A percentile compares a stretch with the other conserved stretches of the same genome.
Evolutionary conservation across 2,797 vertebrate species (phyloP).

Genomic region (Enteromius afrohamiltoni): DNA sequence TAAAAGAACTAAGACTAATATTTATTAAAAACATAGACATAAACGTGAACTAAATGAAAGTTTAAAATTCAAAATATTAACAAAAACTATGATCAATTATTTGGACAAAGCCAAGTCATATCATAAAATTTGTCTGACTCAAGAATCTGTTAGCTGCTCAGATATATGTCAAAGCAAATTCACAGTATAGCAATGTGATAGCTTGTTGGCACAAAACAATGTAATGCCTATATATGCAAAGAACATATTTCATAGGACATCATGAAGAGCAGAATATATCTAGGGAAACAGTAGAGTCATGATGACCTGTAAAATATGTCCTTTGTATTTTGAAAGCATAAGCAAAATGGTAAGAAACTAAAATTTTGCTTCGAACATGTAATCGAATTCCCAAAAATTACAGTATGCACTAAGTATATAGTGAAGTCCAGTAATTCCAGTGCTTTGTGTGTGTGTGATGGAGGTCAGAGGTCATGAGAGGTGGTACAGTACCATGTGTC

Average conservation of each 20-base stretch:
- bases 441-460: not conserved
- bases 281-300: not conserved
- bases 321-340: not conserved
- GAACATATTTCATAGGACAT: not conserved
- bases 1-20: not conserved
- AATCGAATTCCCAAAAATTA: not conserved
- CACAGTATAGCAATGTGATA: not conserved
- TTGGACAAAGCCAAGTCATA: not conserved
- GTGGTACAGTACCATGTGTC: not conserved
- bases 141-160: not conserved
- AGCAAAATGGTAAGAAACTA: not conserved
- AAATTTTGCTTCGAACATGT: not conserved
- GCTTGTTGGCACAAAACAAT: not conserved
- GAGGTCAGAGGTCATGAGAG: conserved; percentile 30
- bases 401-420: not conserved
- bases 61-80: not conserved
- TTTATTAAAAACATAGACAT: not conserved
- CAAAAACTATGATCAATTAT: not conserved
- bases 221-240: not conserved
- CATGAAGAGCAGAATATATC: not conserved
- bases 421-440: not conserved
- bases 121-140: not conserved
- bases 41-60: not conserved
- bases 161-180: not conserved
- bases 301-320: not conserved